Conservation (phyloP, 2,113 vertebrate genomes). For the Orthonyx spaldingii region DNA sequence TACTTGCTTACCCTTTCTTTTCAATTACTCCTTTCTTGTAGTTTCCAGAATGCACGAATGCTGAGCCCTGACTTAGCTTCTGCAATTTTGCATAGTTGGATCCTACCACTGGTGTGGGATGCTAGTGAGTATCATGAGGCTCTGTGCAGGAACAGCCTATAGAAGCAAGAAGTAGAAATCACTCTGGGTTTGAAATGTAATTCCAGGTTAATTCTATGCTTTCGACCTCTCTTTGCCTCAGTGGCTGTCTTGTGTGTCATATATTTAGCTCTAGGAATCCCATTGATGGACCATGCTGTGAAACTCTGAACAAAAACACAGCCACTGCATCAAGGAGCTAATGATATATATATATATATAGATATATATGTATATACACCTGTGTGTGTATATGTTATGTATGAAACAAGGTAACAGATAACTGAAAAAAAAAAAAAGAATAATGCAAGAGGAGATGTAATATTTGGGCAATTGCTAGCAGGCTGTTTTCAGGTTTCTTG, state of each 20-base stretch:
- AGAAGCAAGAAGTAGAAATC: not conserved
- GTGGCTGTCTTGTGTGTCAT: not conserved
- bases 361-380: too few species aligned
- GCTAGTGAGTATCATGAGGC: not conserved
- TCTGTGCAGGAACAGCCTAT: not conserved
- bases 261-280: not conserved
- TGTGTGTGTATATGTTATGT: not conserved
- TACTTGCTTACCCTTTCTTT: not conserved
- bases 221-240: not conserved
- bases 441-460: not conserved
- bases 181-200: not conserved
- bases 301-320: not conserved
- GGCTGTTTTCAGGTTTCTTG: not conserved
- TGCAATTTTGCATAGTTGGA: not conserved
- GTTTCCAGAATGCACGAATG: not conserved
- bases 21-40: not conserved
- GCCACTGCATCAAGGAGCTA: not conserved
- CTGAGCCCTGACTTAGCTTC: not conserved
- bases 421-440: not conserved
- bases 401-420: not conserved
- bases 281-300: not conserved
- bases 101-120: not conserved
- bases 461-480: not conserved
- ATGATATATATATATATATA: too few species aligned
- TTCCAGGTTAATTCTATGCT: not conserved